phyloP scores from a whole-genome alignment of 1,140 invertebrate species.

The Coelopa frigida region DNA sequence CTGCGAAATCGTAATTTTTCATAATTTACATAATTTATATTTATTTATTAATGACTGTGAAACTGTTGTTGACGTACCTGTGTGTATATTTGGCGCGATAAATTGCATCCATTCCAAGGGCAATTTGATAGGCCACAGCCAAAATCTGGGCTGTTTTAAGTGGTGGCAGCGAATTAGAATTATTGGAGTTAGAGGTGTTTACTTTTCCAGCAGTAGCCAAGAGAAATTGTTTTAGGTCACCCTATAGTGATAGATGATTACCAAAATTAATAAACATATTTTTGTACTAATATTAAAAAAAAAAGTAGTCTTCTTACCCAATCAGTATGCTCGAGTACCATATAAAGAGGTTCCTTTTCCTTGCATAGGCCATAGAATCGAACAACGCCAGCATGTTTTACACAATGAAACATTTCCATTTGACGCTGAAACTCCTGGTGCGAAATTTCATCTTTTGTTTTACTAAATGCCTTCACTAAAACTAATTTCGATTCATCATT shows the following conservation, averaged over 20 bases:
- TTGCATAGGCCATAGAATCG: conserved; percentile 73
- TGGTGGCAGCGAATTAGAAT: conserved; percentile 50
- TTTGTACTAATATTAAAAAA: neutral
- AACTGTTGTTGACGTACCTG: conserved; percentile 29
- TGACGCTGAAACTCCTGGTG: conserved; percentile 80
- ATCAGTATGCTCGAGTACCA: conserved; percentile 87
- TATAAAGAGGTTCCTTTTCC: conserved; percentile 77
- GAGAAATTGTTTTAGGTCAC: conserved; percentile 91
- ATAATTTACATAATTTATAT: neutral
- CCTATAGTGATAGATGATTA: conserved; percentile 47
- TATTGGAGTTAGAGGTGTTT: conserved; percentile 26
- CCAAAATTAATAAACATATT: conserved; percentile 2
- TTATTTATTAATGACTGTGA: neutral
- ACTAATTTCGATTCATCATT: conserved; percentile 23
- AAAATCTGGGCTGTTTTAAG: conserved; percentile 64
- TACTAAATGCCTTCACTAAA: conserved; percentile 39
- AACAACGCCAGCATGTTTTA: conserved; percentile 73
- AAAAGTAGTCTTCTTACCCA: conserved; percentile 57
- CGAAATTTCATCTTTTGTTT: conserved; percentile 63
- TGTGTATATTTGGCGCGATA: conserved; percentile 39
- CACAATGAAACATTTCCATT: conserved; percentile 73
- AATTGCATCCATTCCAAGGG: conserved; percentile 77
- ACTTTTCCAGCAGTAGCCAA: conserved; percentile 59
- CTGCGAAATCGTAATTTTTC: conserved; percentile 19
- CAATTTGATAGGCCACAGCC: conserved; percentile 68